Base-by-base conservation (phyloP, 1,140 invertebrate species). In the Trichomalopsis sarcophagae region DNA sequence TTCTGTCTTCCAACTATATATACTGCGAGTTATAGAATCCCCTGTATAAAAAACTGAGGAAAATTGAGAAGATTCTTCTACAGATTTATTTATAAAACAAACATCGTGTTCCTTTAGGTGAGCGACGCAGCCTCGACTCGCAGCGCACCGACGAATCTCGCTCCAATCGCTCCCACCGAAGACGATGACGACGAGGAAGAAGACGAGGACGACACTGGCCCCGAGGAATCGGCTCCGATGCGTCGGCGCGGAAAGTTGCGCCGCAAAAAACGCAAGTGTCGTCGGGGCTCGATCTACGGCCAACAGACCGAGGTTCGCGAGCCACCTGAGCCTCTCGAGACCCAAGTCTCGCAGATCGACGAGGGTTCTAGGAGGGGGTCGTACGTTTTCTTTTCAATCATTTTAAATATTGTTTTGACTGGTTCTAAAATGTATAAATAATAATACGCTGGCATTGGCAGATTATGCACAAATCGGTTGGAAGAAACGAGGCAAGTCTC, bases 251-350 rank as follows among this genome's bases (percentile, higher is more conserved):
- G 91, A 55, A 91, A 91, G 23, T 91, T 92, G 84, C 86, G 89
- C 75, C 87, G 91, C 27, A 90, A 89, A 30, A 93, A 93, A 86
- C 87, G 91, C 62, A 93, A 92, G 68, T 89, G 89, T 27, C 89
- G 92, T 74, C 88, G 92, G 21, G 89, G 90, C 55, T 93, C 92
- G 55, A 87, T 89, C 76, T 92, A 93, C 62, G 91, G 92, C 6
- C 92, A 91, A 77, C 91, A 91, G 87, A 90, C 89, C 14, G 92
- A 93, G 87, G 91, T 93, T n/a, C 87, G 92, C 27, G 92, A 93
- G 85, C 90, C 90, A n/a, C 89, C 91, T 0, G 92, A 93, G 77
- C 91, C 92, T 3, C 84, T 87, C 0, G 91, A 92, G 68, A 93
- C 92, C 23, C 91, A 93, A 76, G 90, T 93, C 2, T 93, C 92